Evolutionary conservation across 1,140 invertebrate species (phyloP), one percentile per base, ranked within the genome.

Genomic region (Diabrotica virgifera): DNA sequence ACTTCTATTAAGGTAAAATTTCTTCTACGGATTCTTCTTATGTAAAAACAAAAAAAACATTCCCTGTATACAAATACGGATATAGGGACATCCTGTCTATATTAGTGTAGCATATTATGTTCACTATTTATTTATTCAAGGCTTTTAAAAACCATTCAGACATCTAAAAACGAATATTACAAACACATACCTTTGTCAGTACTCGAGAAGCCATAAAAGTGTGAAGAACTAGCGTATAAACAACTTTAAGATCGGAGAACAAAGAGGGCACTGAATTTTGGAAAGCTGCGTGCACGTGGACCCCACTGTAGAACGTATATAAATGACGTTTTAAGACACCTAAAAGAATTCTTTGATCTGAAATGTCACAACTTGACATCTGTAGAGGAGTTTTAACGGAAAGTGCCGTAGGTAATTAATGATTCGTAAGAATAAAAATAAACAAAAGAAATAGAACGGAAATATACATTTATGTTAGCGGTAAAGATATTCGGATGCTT

Each of bases 281-380:
- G 59, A 65, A 70, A 67, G 68, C 68, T 70, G 68, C 35, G 35
- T 62, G 61, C 68, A 70, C 68, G 68, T 70, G 68, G 68, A 70
- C 68, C 68, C 67, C 68, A 70, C 68, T 37, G 68, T 66, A 37
- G 52, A n/a, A 52, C 51, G 50, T 35, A 55, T 53, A 53, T 55
- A 55, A 24, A 35, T 35, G 59, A 52, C 35, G 14, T 60, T 50
- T 50, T 12, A 40, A 35, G 40, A 24, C 40, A 50, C 40, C 59
- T 52, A 52, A 60, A 60, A 40, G 50, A 52, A 11, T 36, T 60
- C 59, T 60, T 60, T 60, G 59, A 60, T 60, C 59, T 60, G 35
- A 10, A 38, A 36, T 60, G 40, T 60, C 59, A 60, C 59, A 57
- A n/a, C 40, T 46, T 46, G 40, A 10, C 40, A 46, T 10, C 40